Conservation (phyloP, 2,113 vertebrate species). For the Pelobates fuscus region DNA sequence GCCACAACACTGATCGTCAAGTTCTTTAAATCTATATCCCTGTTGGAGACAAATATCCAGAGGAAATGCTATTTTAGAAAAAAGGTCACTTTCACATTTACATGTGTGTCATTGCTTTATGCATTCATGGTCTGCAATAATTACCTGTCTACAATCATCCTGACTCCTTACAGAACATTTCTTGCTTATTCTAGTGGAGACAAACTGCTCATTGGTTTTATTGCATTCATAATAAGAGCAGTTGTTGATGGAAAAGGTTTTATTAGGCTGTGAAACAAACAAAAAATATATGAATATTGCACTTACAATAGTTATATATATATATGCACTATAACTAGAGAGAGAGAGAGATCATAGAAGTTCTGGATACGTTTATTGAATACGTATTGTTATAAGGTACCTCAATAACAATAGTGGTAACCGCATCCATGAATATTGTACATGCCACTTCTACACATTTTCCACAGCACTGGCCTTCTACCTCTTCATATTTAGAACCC, state of each 20-base stretch:
- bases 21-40: conserved; percentile 60
- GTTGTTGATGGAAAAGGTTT: background rate
- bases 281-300: conserved; percentile 1
- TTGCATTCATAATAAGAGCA: conserved; percentile 1
- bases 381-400: too few species aligned
- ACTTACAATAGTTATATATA: too few species aligned
- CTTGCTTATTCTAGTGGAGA: background rate
- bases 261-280: conserved; percentile 3
- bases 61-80: background rate
- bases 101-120: too few species aligned
- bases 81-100: too few species aligned
- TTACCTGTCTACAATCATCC: background rate
- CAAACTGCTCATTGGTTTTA: background rate
- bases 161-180: background rate
- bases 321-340: too few species aligned
- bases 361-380: too few species aligned
- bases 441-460: conserved; percentile 4
- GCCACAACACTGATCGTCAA: conserved; percentile 61
- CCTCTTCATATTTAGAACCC: background rate
- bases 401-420: background rate
- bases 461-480: background rate
- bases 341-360: too few species aligned
- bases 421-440: background rate
- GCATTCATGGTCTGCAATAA: too few species aligned
- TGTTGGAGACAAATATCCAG: conserved; percentile 25